Conservation (phyloP, 2,888 invertebrate species). For the Hoplodrina ambigua region DNA sequence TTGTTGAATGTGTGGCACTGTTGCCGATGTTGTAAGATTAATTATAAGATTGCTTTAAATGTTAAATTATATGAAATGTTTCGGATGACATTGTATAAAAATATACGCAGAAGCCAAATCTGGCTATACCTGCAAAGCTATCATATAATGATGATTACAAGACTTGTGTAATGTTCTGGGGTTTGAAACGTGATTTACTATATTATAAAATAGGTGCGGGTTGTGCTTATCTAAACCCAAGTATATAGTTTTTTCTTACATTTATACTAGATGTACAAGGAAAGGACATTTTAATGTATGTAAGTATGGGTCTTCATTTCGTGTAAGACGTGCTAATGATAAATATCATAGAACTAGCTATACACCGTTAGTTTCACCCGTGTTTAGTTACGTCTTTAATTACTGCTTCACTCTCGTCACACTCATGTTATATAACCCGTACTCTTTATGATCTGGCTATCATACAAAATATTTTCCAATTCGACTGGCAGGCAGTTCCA, state of each 20-base stretch:
- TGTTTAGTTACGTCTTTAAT: too few species aligned
- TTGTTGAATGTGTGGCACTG: neutral
- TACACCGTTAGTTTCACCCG: too few species aligned
- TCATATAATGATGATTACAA: neutral
- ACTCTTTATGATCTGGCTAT: too few species aligned
- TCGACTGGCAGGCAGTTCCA: too few species aligned
- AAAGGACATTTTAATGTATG: neutral
- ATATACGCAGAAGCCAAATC: neutral
- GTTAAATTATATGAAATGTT: neutral
- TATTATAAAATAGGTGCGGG: neutral
- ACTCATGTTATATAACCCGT: too few species aligned
- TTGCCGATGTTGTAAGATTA: neutral
- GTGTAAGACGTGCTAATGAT: too few species aligned
- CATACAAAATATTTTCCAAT: too few species aligned
- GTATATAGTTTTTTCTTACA: neutral
- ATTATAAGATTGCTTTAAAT: constrained; percentile 4
- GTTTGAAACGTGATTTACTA: neutral
- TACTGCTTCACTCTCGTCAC: too few species aligned
- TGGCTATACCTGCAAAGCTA: too few species aligned
- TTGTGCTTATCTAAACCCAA: neutral
- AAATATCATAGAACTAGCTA: too few species aligned
- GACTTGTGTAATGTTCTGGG: neutral
- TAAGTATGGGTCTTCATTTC: neutral
- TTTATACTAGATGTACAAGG: too few species aligned
- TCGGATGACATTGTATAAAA: neutral